Percentiles rank a stretch among this genome's conserved stretches.
Evolutionary conservation across 1,140 invertebrate genomes (phyloP).

Genomic region (Bursaphelenchus mucronatus): DNA sequence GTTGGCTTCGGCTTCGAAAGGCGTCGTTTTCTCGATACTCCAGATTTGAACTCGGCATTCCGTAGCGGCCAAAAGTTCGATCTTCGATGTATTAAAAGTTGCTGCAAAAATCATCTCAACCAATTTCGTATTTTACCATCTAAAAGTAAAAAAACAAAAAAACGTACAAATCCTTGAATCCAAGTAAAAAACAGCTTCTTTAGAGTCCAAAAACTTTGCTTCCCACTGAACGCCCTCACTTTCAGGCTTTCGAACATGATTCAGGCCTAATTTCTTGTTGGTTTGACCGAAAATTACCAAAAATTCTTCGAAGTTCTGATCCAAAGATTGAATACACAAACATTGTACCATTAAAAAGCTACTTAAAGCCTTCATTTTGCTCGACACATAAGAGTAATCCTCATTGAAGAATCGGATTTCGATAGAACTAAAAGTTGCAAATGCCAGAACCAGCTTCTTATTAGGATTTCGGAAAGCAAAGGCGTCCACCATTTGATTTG

Average conservation of each 20-base stretch:
- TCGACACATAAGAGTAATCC: neutral
- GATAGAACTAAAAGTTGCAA: slow-evolving; percentile 3
- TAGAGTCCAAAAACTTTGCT: neutral
- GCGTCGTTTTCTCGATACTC: neutral
- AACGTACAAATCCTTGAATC: slow-evolving; percentile 5
- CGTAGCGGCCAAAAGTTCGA: slow-evolving; percentile 7
- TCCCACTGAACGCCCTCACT: neutral
- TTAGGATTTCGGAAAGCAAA: slow-evolving; percentile 1
- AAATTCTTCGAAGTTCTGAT: neutral
- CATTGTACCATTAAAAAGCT: slow-evolving; percentile 12
- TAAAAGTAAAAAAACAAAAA: neutral
- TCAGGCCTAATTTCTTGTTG: slow-evolving; percentile 10
- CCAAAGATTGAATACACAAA: neutral
- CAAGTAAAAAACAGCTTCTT: slow-evolving; percentile 9
- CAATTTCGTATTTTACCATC: neutral
- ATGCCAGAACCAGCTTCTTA: neutral
- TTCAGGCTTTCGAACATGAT: neutral
- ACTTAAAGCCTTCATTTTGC: neutral
- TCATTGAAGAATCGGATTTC: slow-evolving; percentile 11
- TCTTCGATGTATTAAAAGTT: neutral
- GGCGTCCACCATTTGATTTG: slow-evolving; percentile 15
- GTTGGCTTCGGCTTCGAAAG: neutral
- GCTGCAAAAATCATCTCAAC: slow-evolving; percentile 6
- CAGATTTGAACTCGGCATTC: slow-evolving; percentile 16
- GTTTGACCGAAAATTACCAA: slow-evolving; percentile 4